Conservation (phyloP, 2,888 invertebrate genomes). For the Oscheius sp. region DNA sequence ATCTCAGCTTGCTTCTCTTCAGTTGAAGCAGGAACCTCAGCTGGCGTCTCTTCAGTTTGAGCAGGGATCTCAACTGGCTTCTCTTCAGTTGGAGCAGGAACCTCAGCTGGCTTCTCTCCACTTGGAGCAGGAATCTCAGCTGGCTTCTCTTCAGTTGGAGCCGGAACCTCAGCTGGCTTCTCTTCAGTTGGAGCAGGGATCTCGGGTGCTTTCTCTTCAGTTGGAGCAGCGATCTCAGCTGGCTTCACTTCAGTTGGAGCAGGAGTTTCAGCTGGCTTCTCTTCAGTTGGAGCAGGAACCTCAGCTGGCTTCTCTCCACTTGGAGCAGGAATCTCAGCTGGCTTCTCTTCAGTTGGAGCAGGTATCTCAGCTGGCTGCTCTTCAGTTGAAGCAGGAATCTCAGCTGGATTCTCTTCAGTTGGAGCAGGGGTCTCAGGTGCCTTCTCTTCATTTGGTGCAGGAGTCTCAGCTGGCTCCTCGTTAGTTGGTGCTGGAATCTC, state of each 20-base stretch:
- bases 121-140: too few relatives aligned
- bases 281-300: not conserved
- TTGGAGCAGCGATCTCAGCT: not conserved
- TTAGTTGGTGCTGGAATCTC: too few relatives aligned
- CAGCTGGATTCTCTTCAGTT: too few relatives aligned
- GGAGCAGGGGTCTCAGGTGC: too few relatives aligned
- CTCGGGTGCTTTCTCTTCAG: not conserved
- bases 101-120: too few relatives aligned
- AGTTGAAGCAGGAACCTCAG: too few relatives aligned
- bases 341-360: not conserved
- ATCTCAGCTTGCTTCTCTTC: too few relatives aligned
- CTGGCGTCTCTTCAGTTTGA: too few relatives aligned
- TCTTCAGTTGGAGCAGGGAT: slow-evolving; percentile 8
- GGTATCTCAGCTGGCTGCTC: not conserved
- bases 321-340: not conserved
- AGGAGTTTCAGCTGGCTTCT: not conserved
- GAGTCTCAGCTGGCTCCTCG: too few relatives aligned
- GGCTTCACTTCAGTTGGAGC: not conserved
- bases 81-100: too few relatives aligned
- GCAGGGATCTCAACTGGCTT: too few relatives aligned
- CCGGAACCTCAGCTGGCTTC: slow-evolving; percentile 27
- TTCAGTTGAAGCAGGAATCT: not conserved
- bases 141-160: slow-evolving; percentile 18
- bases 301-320: not conserved
- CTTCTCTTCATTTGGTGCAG: too few relatives aligned